These are phyloP conservation scores for Nomada lathburiana DNA, from an alignment of 2,888 invertebrate species.

Conservation along the genomic window DNA sequence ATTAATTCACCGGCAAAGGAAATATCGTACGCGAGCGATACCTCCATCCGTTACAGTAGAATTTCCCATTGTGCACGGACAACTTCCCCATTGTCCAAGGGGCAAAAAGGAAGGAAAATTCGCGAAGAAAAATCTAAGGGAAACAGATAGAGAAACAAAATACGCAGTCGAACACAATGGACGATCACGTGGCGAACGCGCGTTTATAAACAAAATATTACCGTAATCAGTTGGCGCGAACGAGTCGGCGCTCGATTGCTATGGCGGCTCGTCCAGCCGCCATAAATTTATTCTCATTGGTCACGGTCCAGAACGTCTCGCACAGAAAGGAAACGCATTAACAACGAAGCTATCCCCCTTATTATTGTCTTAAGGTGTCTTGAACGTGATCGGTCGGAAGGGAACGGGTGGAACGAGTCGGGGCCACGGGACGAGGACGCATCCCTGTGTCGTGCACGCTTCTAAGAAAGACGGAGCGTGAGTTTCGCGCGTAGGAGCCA, in stretches of 20 bases:
- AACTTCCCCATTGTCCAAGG: background rate
- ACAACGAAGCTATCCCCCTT: conserved; percentile 65
- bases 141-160: background rate
- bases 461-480: conserved; percentile 28
- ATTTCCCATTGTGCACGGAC: too few species aligned
- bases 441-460: background rate
- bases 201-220: conserved; percentile 61
- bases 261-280: conserved; percentile 22
- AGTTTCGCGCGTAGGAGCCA: conserved; percentile 77
- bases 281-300: conserved; percentile 71
- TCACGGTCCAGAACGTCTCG: conserved; percentile 68
- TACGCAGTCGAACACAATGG: conserved; percentile 9
- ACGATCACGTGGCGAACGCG: background rate
- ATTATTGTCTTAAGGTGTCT: conserved; percentile 73
- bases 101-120: background rate
- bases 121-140: background rate
- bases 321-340: conserved; percentile 63
- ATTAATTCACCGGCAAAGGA: too few species aligned
- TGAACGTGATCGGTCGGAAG: conserved; percentile 63
- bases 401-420: conserved; percentile 35
- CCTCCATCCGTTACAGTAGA: too few species aligned
- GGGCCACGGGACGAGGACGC: conserved; percentile 24
- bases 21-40: too few species aligned
- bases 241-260: conserved; percentile 30
- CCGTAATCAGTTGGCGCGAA: conserved; percentile 55